Evolutionary conservation across 2,113 vertebrate genomes (phyloP).

Genomic region (Barnardius zonarius): DNA sequence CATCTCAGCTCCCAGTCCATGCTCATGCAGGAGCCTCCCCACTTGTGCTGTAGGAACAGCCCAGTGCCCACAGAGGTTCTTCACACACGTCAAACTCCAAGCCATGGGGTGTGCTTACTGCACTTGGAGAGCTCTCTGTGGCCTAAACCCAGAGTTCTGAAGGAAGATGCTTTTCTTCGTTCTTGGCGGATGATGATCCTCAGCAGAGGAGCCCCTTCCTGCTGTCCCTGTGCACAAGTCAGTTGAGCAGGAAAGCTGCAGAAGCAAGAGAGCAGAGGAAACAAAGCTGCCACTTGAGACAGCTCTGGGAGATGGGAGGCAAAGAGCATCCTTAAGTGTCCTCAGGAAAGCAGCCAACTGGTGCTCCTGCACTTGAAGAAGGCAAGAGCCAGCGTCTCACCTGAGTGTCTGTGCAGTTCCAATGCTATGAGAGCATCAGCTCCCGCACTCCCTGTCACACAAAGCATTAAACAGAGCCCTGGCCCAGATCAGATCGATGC

Average conservation of each 20-base stretch:
- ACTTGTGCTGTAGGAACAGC: neutral
- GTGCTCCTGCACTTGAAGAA: neutral
- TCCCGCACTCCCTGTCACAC: neutral
- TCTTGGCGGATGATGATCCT: neutral
- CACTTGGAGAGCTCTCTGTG: neutral
- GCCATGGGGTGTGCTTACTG: neutral
- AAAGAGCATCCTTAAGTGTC: neutral
- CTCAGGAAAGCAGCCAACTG: neutral
- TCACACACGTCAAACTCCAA: neutral
- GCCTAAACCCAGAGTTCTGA: neutral
- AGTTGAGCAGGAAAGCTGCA: neutral
- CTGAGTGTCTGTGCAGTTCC: neutral
- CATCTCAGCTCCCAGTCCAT: slow-evolving; percentile 46
- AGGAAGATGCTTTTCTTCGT: neutral
- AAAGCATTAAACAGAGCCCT: neutral
- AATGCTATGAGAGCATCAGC: neutral
- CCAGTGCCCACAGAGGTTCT: neutral
- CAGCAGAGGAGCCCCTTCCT: neutral
- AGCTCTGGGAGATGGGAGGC: neutral
- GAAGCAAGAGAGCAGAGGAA: neutral
- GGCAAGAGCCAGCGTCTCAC: neutral
- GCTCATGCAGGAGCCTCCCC: slow-evolving; percentile 12
- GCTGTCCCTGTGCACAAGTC: neutral
- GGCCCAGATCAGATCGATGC: neutral
- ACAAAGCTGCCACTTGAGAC: slow-evolving; percentile 8